Conservation (phyloP, 2,113 vertebrate species). For the Tychaedon coryphoeus region DNA sequence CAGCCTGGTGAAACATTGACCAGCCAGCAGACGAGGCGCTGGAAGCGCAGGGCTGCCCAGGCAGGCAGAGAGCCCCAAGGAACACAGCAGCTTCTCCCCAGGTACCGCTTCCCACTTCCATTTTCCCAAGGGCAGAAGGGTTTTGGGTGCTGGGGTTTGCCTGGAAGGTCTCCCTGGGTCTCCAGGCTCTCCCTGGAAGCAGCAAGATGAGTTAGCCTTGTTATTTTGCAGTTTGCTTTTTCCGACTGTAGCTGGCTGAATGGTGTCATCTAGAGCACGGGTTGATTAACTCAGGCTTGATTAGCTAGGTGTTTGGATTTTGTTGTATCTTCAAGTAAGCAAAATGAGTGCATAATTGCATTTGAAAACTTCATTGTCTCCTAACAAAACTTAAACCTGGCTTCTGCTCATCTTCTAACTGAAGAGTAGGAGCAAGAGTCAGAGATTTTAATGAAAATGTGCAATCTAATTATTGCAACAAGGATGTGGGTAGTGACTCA, state of each 20-base stretch:
- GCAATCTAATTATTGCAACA: not conserved
- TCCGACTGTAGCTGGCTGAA: not conserved
- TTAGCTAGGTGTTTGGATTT: not conserved
- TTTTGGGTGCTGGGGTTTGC: not conserved
- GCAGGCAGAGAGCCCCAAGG: slow-evolving; percentile 19
- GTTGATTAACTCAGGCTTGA: not conserved
- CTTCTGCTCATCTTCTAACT: not conserved
- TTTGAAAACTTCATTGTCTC: not conserved
- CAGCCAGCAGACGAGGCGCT: slow-evolving; percentile 49
- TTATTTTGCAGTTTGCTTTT: not conserved
- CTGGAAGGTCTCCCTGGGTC: not conserved
- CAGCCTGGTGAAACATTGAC: slow-evolving; percentile 84
- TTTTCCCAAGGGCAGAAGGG: not conserved
- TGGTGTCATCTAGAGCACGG: not conserved
- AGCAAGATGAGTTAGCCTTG: not conserved
- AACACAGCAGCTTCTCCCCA: not conserved
- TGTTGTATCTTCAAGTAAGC: not conserved
- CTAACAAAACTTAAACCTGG: not conserved
- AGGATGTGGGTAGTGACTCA: slow-evolving; percentile 11
- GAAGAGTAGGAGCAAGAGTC: not conserved
- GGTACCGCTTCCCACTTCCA: slow-evolving; percentile 55
- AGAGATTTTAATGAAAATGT: not conserved
- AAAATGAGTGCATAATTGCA: not conserved
- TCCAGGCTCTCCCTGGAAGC: not conserved
- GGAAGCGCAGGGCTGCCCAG: slow-evolving; percentile 59